Evolutionary conservation across 2,797 vertebrate genomes (phyloP), one percentile per base, ranked within the genome.

Genomic region (Ispidina picta): DNA sequence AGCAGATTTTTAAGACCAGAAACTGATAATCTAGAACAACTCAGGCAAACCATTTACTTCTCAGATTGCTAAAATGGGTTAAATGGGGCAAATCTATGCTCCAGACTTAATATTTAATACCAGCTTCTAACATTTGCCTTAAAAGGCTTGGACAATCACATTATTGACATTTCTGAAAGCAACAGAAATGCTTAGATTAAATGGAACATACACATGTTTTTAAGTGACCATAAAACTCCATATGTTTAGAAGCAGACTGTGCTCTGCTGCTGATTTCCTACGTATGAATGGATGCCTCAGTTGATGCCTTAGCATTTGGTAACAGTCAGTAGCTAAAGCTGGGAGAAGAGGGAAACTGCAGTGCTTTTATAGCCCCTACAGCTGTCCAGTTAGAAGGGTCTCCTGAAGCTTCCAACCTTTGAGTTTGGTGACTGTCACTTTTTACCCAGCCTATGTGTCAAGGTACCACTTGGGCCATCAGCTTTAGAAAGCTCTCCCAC

Each of bases 171-270:
- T 92, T 68, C 39, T 41, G 29, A 71, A 55, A 43, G n/a, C 7
- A 46, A 5, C 55, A 29, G 11, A 63, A 77, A 65, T 1, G 5
- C 17, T 55, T 55, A 31, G 29, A 55, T 55, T 20, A 55, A 55
- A 55, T 55, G 17, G 21, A 55, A 55, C 29, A 55, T 20, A 55
- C 52, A 52, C 51, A 54, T 1, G 9, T 79, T 71, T 82, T 49
- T 35, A 90, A 41, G 19, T 55, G 31, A 54, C 13, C 1, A 0
- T 15, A 49, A 72, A 60, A 55, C 0, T 1, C 2, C 6, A 31
- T 0, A 1, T 63, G 54, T 49, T 66, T 79, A 59, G 28, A 70
- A 87, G 74, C 9, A 58, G 43, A 31, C 3, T 8, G 6, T 6
- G 12, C 5, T 62, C 85, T 20, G 6, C 44, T 51, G 28, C 1